Percentiles rank a stretch among this genome's conserved stretches.
Conservation (phyloP, 2,888 invertebrate genomes). For the Periphyllus acericola region DNA sequence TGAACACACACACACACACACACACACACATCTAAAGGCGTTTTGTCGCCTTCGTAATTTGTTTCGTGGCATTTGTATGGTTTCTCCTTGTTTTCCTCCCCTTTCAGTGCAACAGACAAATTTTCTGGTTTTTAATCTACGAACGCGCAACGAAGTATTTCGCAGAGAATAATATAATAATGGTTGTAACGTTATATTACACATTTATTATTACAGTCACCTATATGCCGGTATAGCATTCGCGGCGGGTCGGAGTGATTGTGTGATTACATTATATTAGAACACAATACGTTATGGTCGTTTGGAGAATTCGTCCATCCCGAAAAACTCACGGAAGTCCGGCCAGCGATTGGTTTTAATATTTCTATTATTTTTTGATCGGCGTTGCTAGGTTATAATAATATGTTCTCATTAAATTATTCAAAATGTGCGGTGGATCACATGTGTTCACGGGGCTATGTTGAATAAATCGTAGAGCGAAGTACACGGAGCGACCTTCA, state of each 20-base stretch:
- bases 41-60: conserved; percentile 60
- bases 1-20: conserved; percentile 2
- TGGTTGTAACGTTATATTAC: not conserved
- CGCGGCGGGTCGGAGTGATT: not conserved
- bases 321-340: not conserved
- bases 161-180: not conserved
- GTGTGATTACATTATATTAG: too few relatives aligned
- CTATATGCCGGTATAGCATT: not conserved
- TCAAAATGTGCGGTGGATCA: conserved; percentile 39
- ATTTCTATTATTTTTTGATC: not conserved
- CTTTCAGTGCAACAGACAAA: conserved; percentile 14
- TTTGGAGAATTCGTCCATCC: not conserved
- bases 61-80: conserved; percentile 40
- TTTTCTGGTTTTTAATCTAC: conserved; percentile 20
- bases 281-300: too few relatives aligned
- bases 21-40: conserved; percentile 4
- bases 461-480: conserved; percentile 33
- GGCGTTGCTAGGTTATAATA: conserved; percentile 14
- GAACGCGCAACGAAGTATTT: not conserved
- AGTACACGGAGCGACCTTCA: conserved; percentile 48
- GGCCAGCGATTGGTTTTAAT: not conserved
- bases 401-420: conserved; percentile 52
- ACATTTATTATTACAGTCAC: not conserved
- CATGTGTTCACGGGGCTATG: not conserved
- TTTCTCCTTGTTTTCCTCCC: conserved; percentile 35